Base-by-base conservation (phyloP, 35 echinoderm and acorn worm species). In the Ptychodera flava region DNA sequence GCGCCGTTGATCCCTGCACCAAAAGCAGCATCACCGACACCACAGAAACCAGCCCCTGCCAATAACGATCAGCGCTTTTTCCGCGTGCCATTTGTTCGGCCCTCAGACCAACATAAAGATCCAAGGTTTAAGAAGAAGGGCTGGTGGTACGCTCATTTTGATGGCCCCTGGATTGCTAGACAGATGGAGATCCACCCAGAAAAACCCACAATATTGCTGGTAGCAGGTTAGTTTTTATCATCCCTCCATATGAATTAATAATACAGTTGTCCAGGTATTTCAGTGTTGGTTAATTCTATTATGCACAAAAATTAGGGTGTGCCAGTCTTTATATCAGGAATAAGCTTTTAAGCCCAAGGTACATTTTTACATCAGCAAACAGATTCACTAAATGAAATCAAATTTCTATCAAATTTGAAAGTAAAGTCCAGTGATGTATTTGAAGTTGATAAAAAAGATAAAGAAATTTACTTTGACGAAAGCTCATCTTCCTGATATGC, bases 141-240 rank as follows among this genome's bases (percentile, higher is more conserved):
- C 16, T 89, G 83, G 86, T 98, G 95, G 95, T 98, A 88, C 31
- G 95, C 95, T 32, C 95, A 98, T 76, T 98, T 98, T 90, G 95
- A 98, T 83, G 95, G 95, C 0, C 88, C 88, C 27, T 98, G 88
- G 87, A 98, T 98, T 76, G 95, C 95, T 52, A 79, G 95, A 78
- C 95, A 98, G 86, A 98, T 98, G 95, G 95, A 98, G 35, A 37
- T 94, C 1, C 95, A 98, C 77, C 92, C 90, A 0, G 88, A 92
- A 80, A 92, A 92, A 80, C 80, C 85, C 1, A 87, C 95, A 0
- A 85, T 98, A 32, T 34, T 94, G 1, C 85, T 98, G 16, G 90
- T 98, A 31, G 95, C 95, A 84, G 95, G 95, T 97, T 85, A 86
- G 91, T 34, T 80, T 30, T 15, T 79, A 1, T 77, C 75, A 15